Evolutionary conservation across 53 echinoderm and acorn worm genomes (phyloP).

Genomic region (Luidia sarsii): DNA sequence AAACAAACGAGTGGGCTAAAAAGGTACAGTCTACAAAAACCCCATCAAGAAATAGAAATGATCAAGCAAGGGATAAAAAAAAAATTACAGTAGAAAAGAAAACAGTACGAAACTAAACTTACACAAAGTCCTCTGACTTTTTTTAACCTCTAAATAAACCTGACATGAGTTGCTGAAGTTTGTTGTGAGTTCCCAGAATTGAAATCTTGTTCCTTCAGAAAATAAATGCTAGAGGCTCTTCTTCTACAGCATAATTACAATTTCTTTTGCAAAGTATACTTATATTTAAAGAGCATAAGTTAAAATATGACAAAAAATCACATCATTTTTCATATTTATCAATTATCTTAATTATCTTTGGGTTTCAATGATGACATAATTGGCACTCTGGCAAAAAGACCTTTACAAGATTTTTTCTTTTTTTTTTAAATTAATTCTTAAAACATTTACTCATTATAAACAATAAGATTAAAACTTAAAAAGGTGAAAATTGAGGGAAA

Average conservation of each 20-base stretch:
- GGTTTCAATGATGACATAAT: constrained; percentile 49
- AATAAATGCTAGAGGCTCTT: constrained; percentile 3
- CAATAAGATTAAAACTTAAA: constrained; percentile 55
- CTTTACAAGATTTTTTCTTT: constrained; percentile 51
- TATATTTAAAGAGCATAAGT: constrained; percentile 37
- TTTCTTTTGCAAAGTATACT: constrained; percentile 31
- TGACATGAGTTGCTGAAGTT: constrained; percentile 35
- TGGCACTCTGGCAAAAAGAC: constrained; percentile 55
- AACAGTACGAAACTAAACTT: constrained; percentile 24
- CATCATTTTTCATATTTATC: constrained; percentile 42
- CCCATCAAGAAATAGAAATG: no score
- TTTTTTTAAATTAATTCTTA: constrained; percentile 37
- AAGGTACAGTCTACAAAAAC: constrained; percentile 21
- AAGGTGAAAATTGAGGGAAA: constrained; percentile 26
- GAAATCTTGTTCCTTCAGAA: not conserved
- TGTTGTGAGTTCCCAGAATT: constrained; percentile 24
- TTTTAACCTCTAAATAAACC: constrained; percentile 3
- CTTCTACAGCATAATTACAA: constrained; percentile 7
- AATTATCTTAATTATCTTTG: constrained; percentile 53
- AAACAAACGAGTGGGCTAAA: constrained; percentile 8
- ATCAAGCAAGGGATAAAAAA: no score
- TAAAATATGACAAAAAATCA: constrained; percentile 45
- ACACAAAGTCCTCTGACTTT: no score
- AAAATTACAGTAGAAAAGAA: constrained; percentile 27
- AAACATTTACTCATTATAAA: no score